Conservation (phyloP, 2,113 vertebrate species). For the Dromiciops gliroides region DNA sequence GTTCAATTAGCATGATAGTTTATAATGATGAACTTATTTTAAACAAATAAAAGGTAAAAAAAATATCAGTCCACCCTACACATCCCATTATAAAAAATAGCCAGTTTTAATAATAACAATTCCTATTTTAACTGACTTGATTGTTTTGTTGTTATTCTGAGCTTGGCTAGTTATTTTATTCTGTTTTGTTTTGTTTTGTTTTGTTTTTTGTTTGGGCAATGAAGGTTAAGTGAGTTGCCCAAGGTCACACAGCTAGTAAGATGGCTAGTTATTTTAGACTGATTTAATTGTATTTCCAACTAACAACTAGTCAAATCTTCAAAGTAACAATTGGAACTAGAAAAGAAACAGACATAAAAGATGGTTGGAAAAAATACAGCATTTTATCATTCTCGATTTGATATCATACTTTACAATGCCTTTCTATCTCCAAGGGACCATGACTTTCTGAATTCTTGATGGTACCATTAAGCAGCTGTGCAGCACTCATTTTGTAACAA, state of each 20-base stretch:
- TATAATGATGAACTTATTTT: neutral
- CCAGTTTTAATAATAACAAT: too few species aligned
- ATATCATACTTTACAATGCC: slow-evolving; percentile 41
- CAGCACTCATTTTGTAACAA: slow-evolving; percentile 58
- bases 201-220: too few species aligned
- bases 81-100: too few species aligned
- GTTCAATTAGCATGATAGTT: neutral
- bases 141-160: neutral
- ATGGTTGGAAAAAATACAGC: neutral
- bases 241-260: too few species aligned
- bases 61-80: neutral
- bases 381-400: neutral
- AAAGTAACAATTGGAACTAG: neutral
- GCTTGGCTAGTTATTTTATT: neutral
- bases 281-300: neutral
- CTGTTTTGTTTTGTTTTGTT: too few species aligned
- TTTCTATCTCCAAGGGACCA: slow-evolving; percentile 70
- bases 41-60: neutral
- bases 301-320: neutral
- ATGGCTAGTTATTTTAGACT: neutral
- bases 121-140: neutral
- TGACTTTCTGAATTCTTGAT: slow-evolving; percentile 70
- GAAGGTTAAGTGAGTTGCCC: too few species aligned
- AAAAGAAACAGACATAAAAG: neutral
- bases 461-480: slow-evolving; percentile 76